Conservation (phyloP, 2,888 invertebrate genomes). For the Apantesis nais region DNA sequence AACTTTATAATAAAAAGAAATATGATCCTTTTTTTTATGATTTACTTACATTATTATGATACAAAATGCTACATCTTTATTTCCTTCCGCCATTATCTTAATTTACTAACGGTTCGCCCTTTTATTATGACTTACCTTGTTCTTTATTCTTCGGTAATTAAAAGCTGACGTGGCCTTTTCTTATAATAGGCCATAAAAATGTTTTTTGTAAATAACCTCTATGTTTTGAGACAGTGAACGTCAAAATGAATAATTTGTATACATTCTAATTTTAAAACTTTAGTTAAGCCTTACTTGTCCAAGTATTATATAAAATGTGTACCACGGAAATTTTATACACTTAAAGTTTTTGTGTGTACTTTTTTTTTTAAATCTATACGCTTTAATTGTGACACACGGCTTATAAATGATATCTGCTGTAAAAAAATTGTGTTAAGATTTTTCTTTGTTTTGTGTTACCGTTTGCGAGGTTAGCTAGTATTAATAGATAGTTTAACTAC, state of each 20-base stretch:
- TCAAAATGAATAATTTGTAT: not conserved
- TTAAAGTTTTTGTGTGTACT: no score
- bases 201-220: not conserved
- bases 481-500: no score
- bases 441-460: no score
- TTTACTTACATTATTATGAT: conserved; percentile 9
- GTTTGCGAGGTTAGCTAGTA: no score
- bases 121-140: conserved; percentile 11
- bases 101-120: conserved; percentile 3
- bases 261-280: not conserved
- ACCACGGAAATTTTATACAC: no score
- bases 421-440: no score
- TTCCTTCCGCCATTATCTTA: not conserved
- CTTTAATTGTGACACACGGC: no score
- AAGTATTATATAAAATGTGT: no score
- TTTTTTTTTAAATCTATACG: no score
- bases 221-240: not conserved
- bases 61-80: conserved; percentile 9
- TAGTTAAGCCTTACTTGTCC: not conserved
- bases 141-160: conserved; percentile 4
- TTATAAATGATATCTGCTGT: no score
- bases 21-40: conserved; percentile 3
- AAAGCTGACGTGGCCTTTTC: conserved; percentile 9
- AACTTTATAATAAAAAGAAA: conserved; percentile 8
- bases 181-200: conserved; percentile 12